A percentile compares a stretch with the other conserved stretches of the same genome.
These are phyloP conservation scores for Litoditis marina DNA, from an alignment of 2,888 invertebrate species.

Conservation along the genomic window DNA sequence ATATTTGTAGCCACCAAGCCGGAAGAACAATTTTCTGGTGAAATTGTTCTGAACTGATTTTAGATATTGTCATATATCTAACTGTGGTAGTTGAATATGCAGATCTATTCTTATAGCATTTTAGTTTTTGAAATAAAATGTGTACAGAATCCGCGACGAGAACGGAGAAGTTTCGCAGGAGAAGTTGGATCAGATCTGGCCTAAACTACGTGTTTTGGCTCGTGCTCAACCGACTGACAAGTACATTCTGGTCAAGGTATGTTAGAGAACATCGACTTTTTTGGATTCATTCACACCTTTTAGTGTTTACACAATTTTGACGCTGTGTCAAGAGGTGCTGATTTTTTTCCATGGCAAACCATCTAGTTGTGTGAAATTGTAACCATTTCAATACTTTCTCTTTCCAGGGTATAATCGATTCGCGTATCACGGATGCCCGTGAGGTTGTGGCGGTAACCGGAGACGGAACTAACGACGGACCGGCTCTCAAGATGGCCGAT, in stretches of 20 bases:
- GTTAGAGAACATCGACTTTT: too few relatives aligned
- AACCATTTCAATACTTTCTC: too few relatives aligned
- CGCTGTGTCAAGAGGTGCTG: background rate
- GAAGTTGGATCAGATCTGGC: slow-evolving; percentile 85
- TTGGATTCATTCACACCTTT: background rate
- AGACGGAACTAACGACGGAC: slow-evolving; percentile 67
- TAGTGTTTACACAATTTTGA: too few relatives aligned
- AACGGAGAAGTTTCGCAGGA: slow-evolving; percentile 75
- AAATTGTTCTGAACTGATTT: too few relatives aligned
- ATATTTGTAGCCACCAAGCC: too few relatives aligned
- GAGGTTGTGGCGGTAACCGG: slow-evolving; percentile 68
- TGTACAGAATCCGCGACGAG: slow-evolving; percentile 49
- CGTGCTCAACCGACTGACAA: slow-evolving; percentile 97
- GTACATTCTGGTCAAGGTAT: slow-evolving; percentile 83
- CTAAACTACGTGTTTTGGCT: slow-evolving; percentile 87
- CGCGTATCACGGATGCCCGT: slow-evolving; percentile 74
- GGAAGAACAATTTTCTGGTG: too few relatives aligned
- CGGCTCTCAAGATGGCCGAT: slow-evolving; percentile 67
- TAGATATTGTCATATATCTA: too few relatives aligned
- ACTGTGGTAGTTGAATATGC: too few relatives aligned
- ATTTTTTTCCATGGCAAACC: background rate
- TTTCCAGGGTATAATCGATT: slow-evolving; percentile 92
- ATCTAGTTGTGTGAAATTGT: background rate
- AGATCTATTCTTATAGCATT: too few relatives aligned
- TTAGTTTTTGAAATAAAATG: too few relatives aligned